Conservation (phyloP, 2,797 vertebrate species). For the Anguilla pacifica region DNA sequence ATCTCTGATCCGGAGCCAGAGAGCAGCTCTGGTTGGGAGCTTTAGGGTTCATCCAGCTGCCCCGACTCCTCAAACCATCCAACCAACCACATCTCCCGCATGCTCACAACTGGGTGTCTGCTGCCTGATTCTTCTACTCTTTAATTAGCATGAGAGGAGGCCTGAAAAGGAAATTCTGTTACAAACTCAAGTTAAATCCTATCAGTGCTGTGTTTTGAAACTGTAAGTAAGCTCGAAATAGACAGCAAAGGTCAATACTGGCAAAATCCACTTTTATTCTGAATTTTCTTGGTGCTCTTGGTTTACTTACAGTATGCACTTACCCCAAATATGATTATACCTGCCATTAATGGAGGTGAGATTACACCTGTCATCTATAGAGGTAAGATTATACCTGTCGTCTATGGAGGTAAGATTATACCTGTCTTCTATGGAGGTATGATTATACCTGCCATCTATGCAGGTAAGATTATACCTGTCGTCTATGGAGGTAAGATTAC, state of each 20-base stretch:
- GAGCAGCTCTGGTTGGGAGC: not conserved
- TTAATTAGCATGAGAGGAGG: not conserved
- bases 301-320: not conserved
- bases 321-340: conserved; percentile 21
- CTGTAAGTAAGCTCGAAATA: conserved; percentile 33
- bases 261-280: conserved; percentile 12
- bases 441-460: not conserved
- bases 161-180: not conserved
- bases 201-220: conserved; percentile 29
- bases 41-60: not conserved
- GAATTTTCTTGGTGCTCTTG: not conserved
- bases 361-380: too few relatives aligned
- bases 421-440: too few relatives aligned
- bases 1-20: too few relatives aligned
- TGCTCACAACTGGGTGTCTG: not conserved
- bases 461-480: not conserved
- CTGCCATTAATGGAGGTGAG: conserved; percentile 2
- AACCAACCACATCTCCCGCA: not conserved
- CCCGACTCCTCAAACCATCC: not conserved
- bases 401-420: too few relatives aligned
- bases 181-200: not conserved
- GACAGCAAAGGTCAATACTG: not conserved
- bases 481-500: not conserved
- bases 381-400: too few relatives aligned
- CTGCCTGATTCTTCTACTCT: not conserved